Evolutionary conservation across 1,140 invertebrate genomes (phyloP).

Genomic region (Scaptomyza graminum): DNA sequence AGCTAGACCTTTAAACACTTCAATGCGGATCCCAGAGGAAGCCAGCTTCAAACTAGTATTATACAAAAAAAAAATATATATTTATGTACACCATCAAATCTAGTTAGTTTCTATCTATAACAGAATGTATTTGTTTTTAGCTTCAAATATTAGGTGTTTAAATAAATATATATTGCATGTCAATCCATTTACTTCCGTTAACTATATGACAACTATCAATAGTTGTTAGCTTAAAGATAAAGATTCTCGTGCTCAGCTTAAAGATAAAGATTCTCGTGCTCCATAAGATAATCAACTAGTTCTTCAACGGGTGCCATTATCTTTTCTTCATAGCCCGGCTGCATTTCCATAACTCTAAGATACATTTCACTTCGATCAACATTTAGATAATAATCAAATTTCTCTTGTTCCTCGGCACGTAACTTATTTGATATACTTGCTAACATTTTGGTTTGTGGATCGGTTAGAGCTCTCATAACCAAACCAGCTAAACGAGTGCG

Average conservation of each 20-base stretch:
- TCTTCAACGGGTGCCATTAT: constrained; percentile 63
- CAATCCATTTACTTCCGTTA: too few species aligned
- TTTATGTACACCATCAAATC: constrained; percentile 29
- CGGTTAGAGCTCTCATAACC: constrained; percentile 56
- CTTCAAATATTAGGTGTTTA: constrained; percentile 7
- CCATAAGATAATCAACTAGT: constrained; percentile 61
- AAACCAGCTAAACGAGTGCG: constrained; percentile 45
- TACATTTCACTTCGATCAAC: constrained; percentile 63
- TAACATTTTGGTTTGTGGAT: constrained; percentile 64
- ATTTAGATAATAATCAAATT: constrained; percentile 74
- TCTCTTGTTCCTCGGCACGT: constrained; percentile 57
- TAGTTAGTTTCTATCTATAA: constrained; percentile 30
- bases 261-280: not conserved
- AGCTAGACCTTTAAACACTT: constrained; percentile 40
- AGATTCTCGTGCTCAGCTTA: not conserved
- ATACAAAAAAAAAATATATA: constrained; percentile 12
- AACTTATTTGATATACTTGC: constrained; percentile 47
- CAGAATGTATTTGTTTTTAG: constrained; percentile 35
- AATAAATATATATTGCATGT: constrained; percentile 6
- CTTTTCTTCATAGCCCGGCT: constrained; percentile 58
- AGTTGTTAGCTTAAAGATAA: too few species aligned
- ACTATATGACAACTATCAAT: too few species aligned
- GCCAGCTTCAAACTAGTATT: constrained; percentile 46
- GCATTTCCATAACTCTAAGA: constrained; percentile 60
- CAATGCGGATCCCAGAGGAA: constrained; percentile 1